These are phyloP conservation scores for Drosophila prosaltans DNA, from an alignment of 1,140 invertebrate genomes.

Conservation along the genomic window DNA sequence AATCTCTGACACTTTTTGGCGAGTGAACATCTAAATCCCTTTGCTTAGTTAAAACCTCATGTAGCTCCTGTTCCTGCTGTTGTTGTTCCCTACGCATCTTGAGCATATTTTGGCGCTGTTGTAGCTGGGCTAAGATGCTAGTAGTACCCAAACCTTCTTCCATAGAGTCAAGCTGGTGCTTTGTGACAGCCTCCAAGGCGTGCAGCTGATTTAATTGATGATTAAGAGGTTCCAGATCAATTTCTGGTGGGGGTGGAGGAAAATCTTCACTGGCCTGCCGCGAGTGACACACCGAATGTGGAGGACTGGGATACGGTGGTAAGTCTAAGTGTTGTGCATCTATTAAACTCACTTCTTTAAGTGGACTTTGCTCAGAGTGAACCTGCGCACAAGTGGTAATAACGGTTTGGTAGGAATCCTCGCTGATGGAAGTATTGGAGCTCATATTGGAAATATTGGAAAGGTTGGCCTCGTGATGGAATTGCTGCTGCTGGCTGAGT, in stretches of 20 bases:
- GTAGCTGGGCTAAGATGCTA: constrained; percentile 88
- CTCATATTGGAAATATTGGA: constrained; percentile 84
- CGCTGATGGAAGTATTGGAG: constrained; percentile 91
- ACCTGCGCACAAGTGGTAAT: constrained; percentile 90
- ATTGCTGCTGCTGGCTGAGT: constrained; percentile 73
- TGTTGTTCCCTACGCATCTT: constrained; percentile 88
- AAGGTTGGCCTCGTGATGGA: constrained; percentile 80
- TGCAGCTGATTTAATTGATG: constrained; percentile 85
- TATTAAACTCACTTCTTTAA: constrained; percentile 83
- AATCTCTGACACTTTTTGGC: constrained; percentile 86
- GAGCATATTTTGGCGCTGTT: constrained; percentile 84
- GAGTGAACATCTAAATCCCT: constrained; percentile 61
- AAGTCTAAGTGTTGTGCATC: constrained; percentile 84
- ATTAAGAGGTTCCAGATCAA: constrained; percentile 86
- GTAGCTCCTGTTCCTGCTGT: constrained; percentile 87
- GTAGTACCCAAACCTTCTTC: constrained; percentile 75
- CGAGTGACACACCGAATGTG: constrained; percentile 90
- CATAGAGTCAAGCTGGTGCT: constrained; percentile 73
- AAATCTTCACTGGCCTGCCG: constrained; percentile 94
- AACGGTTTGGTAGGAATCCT: constrained; percentile 91
- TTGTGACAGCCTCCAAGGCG: constrained; percentile 73
- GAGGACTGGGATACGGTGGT: constrained; percentile 91
- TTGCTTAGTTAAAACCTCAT: constrained; percentile 86
- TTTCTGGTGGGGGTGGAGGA: constrained; percentile 92
- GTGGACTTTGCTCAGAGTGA: constrained; percentile 90